These are phyloP conservation scores for Heliothis peltigera DNA, from an alignment of 2,888 invertebrate species.

Conservation along the genomic window DNA sequence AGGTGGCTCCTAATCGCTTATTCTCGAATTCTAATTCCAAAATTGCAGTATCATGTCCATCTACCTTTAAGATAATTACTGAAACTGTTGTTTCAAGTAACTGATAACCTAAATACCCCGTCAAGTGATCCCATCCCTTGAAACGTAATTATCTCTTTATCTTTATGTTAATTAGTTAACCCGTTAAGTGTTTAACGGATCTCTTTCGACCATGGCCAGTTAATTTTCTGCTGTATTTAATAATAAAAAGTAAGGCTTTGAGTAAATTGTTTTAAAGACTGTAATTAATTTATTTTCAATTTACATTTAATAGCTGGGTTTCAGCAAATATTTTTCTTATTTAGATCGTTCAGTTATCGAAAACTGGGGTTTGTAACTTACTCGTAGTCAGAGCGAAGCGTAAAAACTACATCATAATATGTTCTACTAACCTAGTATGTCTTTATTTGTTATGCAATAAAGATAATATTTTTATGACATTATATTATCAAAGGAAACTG, in stretches of 20 bases:
- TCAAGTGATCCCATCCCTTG: slow-evolving; percentile 25
- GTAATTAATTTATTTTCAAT: background rate
- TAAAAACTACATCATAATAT: too few relatives aligned
- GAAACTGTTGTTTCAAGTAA: slow-evolving; percentile 33
- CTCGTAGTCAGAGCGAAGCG: too few relatives aligned
- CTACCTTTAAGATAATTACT: slow-evolving; percentile 7
- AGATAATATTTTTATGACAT: too few relatives aligned
- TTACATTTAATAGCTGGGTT: background rate
- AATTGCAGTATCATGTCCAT: background rate
- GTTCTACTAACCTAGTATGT: too few relatives aligned
- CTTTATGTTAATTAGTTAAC: slow-evolving; percentile 48
- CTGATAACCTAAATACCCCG: slow-evolving; percentile 29
- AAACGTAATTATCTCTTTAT: slow-evolving; percentile 47
- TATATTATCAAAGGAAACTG: too few relatives aligned
- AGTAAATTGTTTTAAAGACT: slow-evolving; percentile 4
- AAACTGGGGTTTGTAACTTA: too few relatives aligned
- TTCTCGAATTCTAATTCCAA: background rate
- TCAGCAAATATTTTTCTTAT: too few relatives aligned
- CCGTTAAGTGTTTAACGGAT: slow-evolving; percentile 43
- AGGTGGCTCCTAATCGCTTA: background rate
- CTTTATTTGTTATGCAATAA: too few relatives aligned
- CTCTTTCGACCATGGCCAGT: slow-evolving; percentile 27
- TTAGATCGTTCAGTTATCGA: too few relatives aligned
- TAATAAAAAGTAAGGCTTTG: slow-evolving; percentile 20
- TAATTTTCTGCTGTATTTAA: slow-evolving; percentile 24